phyloP scores from a whole-genome alignment of 2,797 vertebrate genomes.

The Phataginus tetradactyla region DNA sequence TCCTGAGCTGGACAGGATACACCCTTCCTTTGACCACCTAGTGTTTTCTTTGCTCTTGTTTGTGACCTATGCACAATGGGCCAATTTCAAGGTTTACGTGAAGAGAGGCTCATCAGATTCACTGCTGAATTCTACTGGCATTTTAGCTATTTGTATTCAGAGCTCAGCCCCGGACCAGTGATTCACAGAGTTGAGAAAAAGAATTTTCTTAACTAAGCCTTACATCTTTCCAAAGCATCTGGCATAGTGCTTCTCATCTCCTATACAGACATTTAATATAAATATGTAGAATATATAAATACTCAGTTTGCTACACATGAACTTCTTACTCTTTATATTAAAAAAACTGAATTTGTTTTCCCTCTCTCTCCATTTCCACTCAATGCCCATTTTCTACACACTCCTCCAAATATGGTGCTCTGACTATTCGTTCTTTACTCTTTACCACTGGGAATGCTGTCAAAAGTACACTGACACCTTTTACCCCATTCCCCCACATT shows the following conservation, averaged over 20 bases:
- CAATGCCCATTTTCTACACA: not conserved
- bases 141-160: not conserved
- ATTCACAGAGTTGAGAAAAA: not conserved
- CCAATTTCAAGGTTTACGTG: not conserved
- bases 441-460: not conserved
- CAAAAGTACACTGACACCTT: not conserved
- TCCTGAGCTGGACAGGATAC: not conserved
- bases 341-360: slow-evolving; percentile 12
- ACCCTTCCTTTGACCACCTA: not conserved
- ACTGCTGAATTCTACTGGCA: not conserved
- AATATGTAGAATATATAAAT: not conserved
- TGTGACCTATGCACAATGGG: not conserved
- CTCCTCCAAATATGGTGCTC: not conserved
- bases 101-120: not conserved
- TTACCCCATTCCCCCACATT: not conserved
- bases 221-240: not conserved
- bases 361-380: not conserved
- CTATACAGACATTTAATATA: not conserved
- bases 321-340: slow-evolving; percentile 25
- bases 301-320: not conserved
- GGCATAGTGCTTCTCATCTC: not conserved
- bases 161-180: not conserved
- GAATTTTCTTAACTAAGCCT: slow-evolving; percentile 4
- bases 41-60: not conserved
- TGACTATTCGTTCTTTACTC: not conserved